Evolutionary conservation across 30 jellyfish, hydroid and myxozoan species (phyloP).

Genomic region (Cassiopea andromeda): DNA sequence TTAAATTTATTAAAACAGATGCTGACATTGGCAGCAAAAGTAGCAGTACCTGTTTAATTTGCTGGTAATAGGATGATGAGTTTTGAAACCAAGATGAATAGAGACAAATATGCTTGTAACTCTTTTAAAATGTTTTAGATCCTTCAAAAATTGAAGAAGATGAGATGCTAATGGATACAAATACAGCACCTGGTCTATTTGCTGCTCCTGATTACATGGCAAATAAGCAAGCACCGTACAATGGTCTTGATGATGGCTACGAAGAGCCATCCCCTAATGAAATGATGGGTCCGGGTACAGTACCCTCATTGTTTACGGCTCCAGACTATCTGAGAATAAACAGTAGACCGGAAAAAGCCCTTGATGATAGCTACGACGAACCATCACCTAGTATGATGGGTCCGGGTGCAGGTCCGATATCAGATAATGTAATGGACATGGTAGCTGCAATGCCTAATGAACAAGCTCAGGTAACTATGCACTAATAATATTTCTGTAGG

Average conservation of each 20-base stretch:
- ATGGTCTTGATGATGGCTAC: neutral
- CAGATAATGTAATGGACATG: slow-evolving; percentile 6
- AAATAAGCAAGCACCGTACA: neutral
- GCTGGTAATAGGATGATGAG: no score
- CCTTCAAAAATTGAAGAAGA: slow-evolving; percentile 61
- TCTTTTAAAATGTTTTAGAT: neutral
- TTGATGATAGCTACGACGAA: neutral
- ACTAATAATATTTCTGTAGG: neutral
- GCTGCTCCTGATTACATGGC: slow-evolving; percentile 48
- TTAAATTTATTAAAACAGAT: no score
- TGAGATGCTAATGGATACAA: slow-evolving; percentile 40
- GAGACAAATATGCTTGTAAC: neutral
- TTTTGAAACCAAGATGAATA: no score
- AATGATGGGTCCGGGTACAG: neutral
- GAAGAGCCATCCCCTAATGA: neutral
- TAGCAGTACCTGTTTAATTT: no score
- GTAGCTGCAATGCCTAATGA: slow-evolving; percentile 66
- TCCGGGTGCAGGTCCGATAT: slow-evolving; percentile 19
- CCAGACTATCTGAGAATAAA: neutral
- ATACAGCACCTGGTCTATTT: slow-evolving; percentile 20
- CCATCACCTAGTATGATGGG: neutral
- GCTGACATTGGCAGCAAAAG: no score
- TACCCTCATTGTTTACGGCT: neutral
- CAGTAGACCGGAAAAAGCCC: neutral
- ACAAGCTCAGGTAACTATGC: slow-evolving; percentile 1